phyloP scores from a whole-genome alignment of 1,140 invertebrate genomes.

The Apis laboriosa region DNA sequence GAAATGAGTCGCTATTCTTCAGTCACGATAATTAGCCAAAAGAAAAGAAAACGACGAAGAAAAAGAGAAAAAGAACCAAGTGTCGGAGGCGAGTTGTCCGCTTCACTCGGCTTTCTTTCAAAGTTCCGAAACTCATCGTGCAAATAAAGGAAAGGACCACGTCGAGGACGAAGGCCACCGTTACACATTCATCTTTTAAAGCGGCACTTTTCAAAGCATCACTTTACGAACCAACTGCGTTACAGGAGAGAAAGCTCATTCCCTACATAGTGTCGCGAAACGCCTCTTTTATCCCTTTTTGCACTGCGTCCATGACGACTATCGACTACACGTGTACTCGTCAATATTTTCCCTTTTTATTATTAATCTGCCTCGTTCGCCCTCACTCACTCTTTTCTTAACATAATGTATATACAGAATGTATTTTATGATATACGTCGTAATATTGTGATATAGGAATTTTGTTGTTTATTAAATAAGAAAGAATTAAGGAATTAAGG shows the following conservation, averaged over 20 bases:
- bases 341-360: slow-evolving; percentile 42
- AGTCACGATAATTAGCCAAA: slow-evolving; percentile 14
- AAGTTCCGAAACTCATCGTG: slow-evolving; percentile 23
- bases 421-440: too few species aligned
- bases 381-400: slow-evolving; percentile 24
- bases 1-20: background rate
- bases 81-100: background rate
- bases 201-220: slow-evolving; percentile 35
- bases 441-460: too few species aligned
- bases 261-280: background rate
- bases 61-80: background rate
- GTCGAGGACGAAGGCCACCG: background rate
- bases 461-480: too few species aligned
- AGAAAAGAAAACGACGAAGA: background rate
- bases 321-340: background rate
- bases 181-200: slow-evolving; percentile 34
- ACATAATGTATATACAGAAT: slow-evolving; percentile 2
- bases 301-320: background rate
- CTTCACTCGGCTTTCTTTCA: background rate
- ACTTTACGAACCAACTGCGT: slow-evolving; percentile 41
- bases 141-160: slow-evolving; percentile 12
- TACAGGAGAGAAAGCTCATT: slow-evolving; percentile 14
- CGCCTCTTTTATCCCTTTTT: slow-evolving; percentile 12
- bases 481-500: too few species aligned
- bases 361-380: slow-evolving; percentile 25